phyloP scores from a whole-genome alignment of 2,113 vertebrate species.

The Triplophysa tibetana region DNA sequence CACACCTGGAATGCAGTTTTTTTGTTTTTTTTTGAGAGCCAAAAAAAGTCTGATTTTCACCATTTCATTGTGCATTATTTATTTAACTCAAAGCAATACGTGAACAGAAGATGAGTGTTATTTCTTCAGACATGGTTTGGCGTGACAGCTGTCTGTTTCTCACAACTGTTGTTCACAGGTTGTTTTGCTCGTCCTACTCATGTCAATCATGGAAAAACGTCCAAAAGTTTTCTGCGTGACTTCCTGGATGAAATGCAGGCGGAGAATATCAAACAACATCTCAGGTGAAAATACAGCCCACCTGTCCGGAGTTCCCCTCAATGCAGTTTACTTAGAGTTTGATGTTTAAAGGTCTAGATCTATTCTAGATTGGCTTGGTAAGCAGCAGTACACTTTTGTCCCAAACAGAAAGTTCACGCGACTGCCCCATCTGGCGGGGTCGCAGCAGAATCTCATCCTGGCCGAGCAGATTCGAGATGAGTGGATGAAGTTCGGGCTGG shows the following conservation, averaged over 20 bases:
- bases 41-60: no score
- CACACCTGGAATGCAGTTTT: no score
- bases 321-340: neutral
- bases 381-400: neutral
- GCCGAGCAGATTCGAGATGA: constrained; percentile 84
- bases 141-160: constrained; percentile 25
- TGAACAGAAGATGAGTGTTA: no score
- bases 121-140: neutral
- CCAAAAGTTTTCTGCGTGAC: constrained; percentile 64
- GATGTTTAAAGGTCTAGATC: no score
- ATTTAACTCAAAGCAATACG: no score
- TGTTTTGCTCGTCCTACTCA: constrained; percentile 81
- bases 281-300: constrained; percentile 74
- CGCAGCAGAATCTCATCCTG: constrained; percentile 82
- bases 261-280: constrained; percentile 83
- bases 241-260: constrained; percentile 88
- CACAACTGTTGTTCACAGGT: constrained; percentile 66
- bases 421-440: constrained; percentile 90
- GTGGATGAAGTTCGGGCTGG: constrained; percentile 89
- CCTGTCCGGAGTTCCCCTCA: neutral
- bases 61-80: no score
- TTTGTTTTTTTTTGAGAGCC: no score
- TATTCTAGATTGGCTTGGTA: neutral
- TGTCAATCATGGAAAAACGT: neutral
- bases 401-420: constrained; percentile 86